A percentile compares a stretch with the other conserved stretches of the same genome.
phyloP scores from a whole-genome alignment of 2,888 invertebrate genomes.

The Meloe dianella region DNA sequence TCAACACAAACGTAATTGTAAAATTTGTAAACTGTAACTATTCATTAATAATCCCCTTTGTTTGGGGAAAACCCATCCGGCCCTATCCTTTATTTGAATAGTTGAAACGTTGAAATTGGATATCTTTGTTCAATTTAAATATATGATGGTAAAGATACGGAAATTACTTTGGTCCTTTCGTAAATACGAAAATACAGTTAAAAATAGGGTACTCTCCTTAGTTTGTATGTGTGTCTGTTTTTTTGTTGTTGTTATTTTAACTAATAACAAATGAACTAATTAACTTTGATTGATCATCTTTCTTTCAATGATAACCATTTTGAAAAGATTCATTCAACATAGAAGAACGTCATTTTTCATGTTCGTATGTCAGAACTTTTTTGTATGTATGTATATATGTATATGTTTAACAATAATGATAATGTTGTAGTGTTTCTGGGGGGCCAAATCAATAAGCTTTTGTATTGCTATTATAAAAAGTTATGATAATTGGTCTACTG shows the following conservation, averaged over 20 bases:
- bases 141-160: background rate
- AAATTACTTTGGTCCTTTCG: background rate
- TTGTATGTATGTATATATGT: background rate
- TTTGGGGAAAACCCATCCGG: constrained; percentile 15
- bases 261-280: constrained; percentile 26
- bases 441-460: constrained; percentile 2
- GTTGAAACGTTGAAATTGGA: background rate
- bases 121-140: constrained; percentile 11
- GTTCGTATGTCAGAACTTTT: background rate
- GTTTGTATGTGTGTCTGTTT: no score
- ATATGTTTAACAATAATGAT: background rate
- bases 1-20: constrained; percentile 29
- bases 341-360: constrained; percentile 8
- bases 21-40: constrained; percentile 33
- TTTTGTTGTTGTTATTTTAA: background rate
- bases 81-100: background rate
- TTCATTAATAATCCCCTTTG: constrained; percentile 29
- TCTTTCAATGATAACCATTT: constrained; percentile 31
- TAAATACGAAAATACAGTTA: background rate
- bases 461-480: background rate
- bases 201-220: background rate
- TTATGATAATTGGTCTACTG: constrained; percentile 1
- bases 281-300: constrained; percentile 31
- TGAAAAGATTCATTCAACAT: constrained; percentile 2
- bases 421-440: background rate